phyloP scores from a whole-genome alignment of 2,113 vertebrate species.

The Toxostoma redivivum region DNA sequence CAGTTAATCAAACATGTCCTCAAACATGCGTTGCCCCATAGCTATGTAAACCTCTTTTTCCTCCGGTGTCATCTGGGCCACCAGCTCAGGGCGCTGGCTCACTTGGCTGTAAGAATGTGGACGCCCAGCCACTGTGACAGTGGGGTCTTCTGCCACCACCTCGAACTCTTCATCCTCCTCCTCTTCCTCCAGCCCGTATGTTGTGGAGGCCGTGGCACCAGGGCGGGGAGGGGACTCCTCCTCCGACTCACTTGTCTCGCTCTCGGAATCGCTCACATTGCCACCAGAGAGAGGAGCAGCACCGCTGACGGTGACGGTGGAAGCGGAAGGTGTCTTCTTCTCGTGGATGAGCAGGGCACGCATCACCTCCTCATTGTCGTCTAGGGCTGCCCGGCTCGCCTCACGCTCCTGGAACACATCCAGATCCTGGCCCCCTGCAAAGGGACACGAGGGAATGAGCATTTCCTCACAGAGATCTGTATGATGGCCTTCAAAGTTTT shows the following conservation, averaged over 20 bases:
- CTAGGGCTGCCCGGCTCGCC: conserved; percentile 65
- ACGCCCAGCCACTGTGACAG: conserved; percentile 86
- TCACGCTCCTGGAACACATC: conserved; percentile 73
- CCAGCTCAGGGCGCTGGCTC: conserved; percentile 91
- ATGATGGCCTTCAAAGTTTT: background rate
- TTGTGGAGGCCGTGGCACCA: background rate
- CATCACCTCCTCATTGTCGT: conserved; percentile 98
- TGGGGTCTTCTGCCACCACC: conserved; percentile 87
- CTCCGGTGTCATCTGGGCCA: conserved; percentile 91
- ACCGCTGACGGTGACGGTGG: conserved; percentile 38
- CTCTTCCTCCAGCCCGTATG: conserved; percentile 73
- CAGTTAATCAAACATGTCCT: conserved; percentile 93
- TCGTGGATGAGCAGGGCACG: conserved; percentile 95
- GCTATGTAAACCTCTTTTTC: conserved; percentile 97
- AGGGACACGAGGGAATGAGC: background rate
- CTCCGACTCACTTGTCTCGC: conserved; percentile 96
- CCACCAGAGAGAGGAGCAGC: conserved; percentile 53
- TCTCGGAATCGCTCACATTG: conserved; percentile 92
- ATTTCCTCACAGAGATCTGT: background rate
- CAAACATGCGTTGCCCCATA: conserved; percentile 92
- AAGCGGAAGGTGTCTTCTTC: conserved; percentile 79
- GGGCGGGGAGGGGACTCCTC: conserved; percentile 79
- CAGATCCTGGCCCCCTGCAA: conserved; percentile 70
- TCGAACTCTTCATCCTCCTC: conserved; percentile 93
- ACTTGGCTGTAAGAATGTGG: conserved; percentile 88